Base-by-base conservation (phyloP, 2,888 invertebrate genomes). In the Phortica okadai region DNA sequence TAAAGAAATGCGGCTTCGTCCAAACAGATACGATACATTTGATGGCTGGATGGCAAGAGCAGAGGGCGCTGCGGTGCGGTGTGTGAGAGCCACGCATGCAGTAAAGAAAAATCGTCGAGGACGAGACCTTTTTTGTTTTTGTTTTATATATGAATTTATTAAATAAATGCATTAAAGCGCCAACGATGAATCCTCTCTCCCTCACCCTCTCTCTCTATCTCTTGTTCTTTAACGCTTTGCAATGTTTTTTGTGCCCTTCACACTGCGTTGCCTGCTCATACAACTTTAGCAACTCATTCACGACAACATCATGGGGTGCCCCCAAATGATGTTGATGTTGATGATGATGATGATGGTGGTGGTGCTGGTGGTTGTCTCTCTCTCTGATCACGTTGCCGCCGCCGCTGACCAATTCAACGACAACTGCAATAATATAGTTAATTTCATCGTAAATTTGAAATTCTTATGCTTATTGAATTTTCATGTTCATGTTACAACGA, bases 391-490 rank as follows among this genome's bases (percentile, higher is more conserved):
- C 62, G 21, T 14, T 14, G 41, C 41, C 11, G n/a, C 8, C n/a
- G 7, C 6, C 42, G 16, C 41, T 66, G 21, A 16, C 45, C 16
- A 69, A 45, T 25, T 42, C 66, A 67, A 79, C 80, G 79, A 82
- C 82, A 82, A 82, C 84, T 81, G 83, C 83, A 84, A 84, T 85
- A 86, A 86, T 87, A 89, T 88, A 84, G 83, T 84, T 87, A 88
- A 89, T 89, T 86, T 89, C 87, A 82, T 85, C 88, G 85, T 89
- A 90, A 89, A 88, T 87, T 88, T 84, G 85, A 84, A 85, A 87
- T 88, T 88, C 88, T 89, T 90, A 89, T 90, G 89, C 88, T 89
- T 88, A 89, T 89, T 87, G 89, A 90, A 88, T 89, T 89, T 88
- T 84, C 89, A 87, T 89, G 89, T 88, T 87, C 79, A 73, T 73